Evolutionary conservation across 92 coral and sea anemone species (phyloP).

Genomic region (Porites rus): DNA sequence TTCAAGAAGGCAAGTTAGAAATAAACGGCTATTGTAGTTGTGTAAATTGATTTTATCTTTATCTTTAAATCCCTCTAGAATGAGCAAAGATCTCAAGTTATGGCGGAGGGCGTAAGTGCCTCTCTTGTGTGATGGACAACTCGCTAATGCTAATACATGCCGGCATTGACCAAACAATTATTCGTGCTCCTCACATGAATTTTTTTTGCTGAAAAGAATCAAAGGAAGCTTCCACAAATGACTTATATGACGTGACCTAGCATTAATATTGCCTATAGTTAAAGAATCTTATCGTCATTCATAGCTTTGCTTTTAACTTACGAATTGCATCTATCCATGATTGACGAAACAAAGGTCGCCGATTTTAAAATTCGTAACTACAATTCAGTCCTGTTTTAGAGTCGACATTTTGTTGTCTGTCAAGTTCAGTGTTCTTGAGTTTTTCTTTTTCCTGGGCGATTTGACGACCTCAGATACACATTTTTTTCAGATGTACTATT

Average conservation of each 20-base stretch:
- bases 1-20: background rate
- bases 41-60: conserved; percentile 5
- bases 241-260: background rate
- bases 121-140: background rate
- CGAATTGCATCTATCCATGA: background rate
- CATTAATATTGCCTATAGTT: background rate
- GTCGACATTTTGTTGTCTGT: background rate
- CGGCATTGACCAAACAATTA: background rate
- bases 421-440: background rate
- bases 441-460: background rate
- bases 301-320: background rate
- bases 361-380: background rate
- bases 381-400: background rate
- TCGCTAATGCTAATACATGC: background rate
- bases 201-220: background rate
- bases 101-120: background rate
- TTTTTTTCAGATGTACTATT: background rate
- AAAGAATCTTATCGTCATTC: background rate
- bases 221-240: background rate
- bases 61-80: background rate
- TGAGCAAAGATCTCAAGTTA: background rate
- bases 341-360: background rate
- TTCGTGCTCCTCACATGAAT: background rate
- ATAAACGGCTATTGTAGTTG: conserved; percentile 9
- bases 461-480: background rate